phyloP scores from a whole-genome alignment of 2,888 invertebrate species.

The Eupithecia tripunctaria region DNA sequence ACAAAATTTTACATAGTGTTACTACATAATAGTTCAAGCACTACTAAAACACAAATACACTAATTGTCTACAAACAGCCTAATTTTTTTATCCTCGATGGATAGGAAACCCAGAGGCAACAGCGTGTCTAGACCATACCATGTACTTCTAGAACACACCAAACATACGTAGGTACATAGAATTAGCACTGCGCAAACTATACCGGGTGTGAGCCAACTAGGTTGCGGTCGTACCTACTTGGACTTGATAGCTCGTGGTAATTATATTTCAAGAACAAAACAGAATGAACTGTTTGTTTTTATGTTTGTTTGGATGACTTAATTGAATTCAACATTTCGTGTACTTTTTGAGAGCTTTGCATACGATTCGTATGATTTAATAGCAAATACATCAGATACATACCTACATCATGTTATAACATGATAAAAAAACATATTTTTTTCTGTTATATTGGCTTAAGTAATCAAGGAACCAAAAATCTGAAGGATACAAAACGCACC shows the following conservation, averaged over 20 bases:
- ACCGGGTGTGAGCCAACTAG: slow-evolving; percentile 64
- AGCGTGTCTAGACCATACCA: background rate
- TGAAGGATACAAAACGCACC: no score
- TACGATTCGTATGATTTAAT: background rate
- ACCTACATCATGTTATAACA: no score
- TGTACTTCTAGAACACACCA: background rate
- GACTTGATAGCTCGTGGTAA: slow-evolving; percentile 53
- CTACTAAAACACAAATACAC: no score
- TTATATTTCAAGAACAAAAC: slow-evolving; percentile 18
- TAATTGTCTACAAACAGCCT: no score
- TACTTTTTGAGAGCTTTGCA: background rate
- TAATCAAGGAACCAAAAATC: no score
- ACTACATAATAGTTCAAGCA: no score
- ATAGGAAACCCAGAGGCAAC: background rate
- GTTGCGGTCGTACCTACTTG: slow-evolving; percentile 64
- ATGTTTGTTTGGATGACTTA: background rate
- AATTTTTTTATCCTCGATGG: no score
- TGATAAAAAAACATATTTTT: no score
- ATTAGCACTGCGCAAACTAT: slow-evolving; percentile 41
- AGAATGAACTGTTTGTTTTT: background rate
- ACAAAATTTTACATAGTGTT: no score
- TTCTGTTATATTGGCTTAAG: no score
- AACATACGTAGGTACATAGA: slow-evolving; percentile 3
- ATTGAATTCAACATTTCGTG: background rate
- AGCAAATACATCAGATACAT: no score